Conservation (phyloP, 2,888 invertebrate genomes). For the Poecilus cupreus region DNA sequence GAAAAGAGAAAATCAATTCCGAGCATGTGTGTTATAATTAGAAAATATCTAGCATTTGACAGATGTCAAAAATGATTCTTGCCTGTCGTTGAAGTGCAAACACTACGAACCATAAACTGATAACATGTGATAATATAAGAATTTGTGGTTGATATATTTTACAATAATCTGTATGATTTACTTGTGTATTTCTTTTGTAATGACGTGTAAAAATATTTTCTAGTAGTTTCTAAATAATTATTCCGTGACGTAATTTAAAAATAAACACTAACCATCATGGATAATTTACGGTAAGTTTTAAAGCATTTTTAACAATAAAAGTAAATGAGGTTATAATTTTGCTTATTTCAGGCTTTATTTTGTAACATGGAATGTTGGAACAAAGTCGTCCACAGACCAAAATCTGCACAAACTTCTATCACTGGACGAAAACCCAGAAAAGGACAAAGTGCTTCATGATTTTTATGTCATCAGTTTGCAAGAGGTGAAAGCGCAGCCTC, state of each 20-base stretch:
- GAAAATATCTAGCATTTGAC: constrained; percentile 26
- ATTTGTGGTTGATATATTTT: constrained; percentile 4
- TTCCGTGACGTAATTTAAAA: constrained; percentile 23
- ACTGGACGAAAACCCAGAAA: constrained; percentile 78
- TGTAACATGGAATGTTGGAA: constrained; percentile 94
- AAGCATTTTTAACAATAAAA: background rate
- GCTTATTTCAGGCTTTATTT: constrained; percentile 80
- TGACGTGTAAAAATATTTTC: constrained; percentile 12
- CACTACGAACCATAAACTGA: constrained; percentile 7
- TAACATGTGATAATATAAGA: constrained; percentile 39
- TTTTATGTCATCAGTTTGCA: constrained; percentile 90
- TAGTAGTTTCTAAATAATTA: constrained; percentile 20
- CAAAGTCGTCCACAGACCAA: constrained; percentile 84
- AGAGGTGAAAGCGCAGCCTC: constrained; percentile 92
- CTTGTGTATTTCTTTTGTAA: background rate
- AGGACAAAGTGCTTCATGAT: constrained; percentile 83
- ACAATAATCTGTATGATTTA: constrained; percentile 12
- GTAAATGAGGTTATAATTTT: background rate
- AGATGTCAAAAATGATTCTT: constrained; percentile 46
- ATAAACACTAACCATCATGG: constrained; percentile 62
- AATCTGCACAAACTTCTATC: constrained; percentile 82
- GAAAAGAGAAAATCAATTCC: constrained; percentile 21
- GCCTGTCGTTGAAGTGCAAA: background rate
- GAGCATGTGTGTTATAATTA: constrained; percentile 17
- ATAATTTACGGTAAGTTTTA: constrained; percentile 65